These are phyloP conservation scores for Pteruthius melanotis DNA, from an alignment of 2,113 vertebrate species.

Conservation along the genomic window DNA sequence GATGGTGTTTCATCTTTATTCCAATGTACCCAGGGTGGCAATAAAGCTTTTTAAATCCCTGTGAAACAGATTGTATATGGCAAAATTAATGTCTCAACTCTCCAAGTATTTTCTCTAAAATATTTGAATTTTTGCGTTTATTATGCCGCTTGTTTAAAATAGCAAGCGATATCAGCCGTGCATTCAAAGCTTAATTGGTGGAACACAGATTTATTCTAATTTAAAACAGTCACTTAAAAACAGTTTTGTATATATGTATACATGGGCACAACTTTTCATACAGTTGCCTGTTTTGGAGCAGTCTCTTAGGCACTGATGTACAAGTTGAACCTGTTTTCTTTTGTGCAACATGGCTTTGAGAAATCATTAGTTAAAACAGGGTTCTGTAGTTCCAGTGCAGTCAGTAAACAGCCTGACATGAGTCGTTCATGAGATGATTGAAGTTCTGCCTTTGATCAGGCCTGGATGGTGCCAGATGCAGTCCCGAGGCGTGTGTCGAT, in stretches of 20 bases:
- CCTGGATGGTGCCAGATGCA: neutral
- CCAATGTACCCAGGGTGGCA: constrained; percentile 68
- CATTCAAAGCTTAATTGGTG: constrained; percentile 61
- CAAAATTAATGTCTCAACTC: constrained; percentile 72
- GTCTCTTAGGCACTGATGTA: constrained; percentile 40
- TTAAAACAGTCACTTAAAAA: constrained; percentile 63
- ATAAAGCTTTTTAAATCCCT: constrained; percentile 68
- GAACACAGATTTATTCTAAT: constrained; percentile 64
- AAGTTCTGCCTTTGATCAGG: neutral
- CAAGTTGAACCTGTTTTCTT: constrained; percentile 48
- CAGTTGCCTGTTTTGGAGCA: constrained; percentile 63
- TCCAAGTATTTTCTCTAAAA: constrained; percentile 73
- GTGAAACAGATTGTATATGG: constrained; percentile 74
- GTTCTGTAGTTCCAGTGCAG: neutral
- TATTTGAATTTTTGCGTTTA: constrained; percentile 76
- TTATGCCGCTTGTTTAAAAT: constrained; percentile 62
- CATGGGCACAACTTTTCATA: constrained; percentile 57
- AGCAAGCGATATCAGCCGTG: constrained; percentile 11
- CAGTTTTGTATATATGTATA: constrained; percentile 65
- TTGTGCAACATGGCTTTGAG: constrained; percentile 34
- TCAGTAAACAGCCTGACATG: neutral
- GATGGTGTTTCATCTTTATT: constrained; percentile 63
- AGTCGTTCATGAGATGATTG: neutral
- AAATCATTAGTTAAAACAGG: constrained; percentile 27
- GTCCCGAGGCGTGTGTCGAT: neutral